phyloP scores from a whole-genome alignment of 1,140 invertebrate genomes.

The Phocides pigmalion region DNA sequence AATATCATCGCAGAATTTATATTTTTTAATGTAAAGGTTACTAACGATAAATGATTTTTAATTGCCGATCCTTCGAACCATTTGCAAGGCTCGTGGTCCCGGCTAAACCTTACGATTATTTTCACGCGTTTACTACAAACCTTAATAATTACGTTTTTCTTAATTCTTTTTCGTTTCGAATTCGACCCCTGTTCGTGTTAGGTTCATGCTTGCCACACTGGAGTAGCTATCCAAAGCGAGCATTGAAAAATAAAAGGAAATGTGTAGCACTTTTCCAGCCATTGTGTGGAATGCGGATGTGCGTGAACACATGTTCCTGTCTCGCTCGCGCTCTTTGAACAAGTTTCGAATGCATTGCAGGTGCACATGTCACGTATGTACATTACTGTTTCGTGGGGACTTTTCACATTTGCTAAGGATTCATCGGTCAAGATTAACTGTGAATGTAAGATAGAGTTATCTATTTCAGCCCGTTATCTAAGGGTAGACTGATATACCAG shows the following conservation, averaged over 20 bases:
- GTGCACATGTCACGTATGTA: slow-evolving; percentile 32
- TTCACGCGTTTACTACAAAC: too few relatives aligned
- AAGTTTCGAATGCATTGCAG: slow-evolving; percentile 34
- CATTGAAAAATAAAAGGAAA: slow-evolving; percentile 33
- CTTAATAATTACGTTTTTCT: too few relatives aligned
- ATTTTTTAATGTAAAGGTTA: too few relatives aligned
- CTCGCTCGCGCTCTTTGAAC: slow-evolving; percentile 31
- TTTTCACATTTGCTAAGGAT: not conserved
- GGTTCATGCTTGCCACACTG: not conserved
- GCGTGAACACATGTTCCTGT: slow-evolving; percentile 24
- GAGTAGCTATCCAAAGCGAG: slow-evolving; percentile 29
- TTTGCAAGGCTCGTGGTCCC: too few relatives aligned
- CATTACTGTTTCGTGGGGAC: slow-evolving; percentile 15
- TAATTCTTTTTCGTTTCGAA: not conserved
- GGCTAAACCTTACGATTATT: too few relatives aligned
- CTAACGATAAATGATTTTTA: too few relatives aligned
- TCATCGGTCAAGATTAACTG: too few relatives aligned
- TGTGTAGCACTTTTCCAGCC: slow-evolving; percentile 32
- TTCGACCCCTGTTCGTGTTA: not conserved
- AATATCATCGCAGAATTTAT: too few relatives aligned
- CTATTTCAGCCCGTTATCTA: too few relatives aligned
- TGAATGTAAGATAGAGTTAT: too few relatives aligned
- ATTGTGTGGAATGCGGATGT: slow-evolving; percentile 31
- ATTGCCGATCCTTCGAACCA: too few relatives aligned
- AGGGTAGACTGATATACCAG: too few relatives aligned